phyloP scores from a whole-genome alignment of 2,797 vertebrate genomes.

The Astyanax mexicanus region DNA sequence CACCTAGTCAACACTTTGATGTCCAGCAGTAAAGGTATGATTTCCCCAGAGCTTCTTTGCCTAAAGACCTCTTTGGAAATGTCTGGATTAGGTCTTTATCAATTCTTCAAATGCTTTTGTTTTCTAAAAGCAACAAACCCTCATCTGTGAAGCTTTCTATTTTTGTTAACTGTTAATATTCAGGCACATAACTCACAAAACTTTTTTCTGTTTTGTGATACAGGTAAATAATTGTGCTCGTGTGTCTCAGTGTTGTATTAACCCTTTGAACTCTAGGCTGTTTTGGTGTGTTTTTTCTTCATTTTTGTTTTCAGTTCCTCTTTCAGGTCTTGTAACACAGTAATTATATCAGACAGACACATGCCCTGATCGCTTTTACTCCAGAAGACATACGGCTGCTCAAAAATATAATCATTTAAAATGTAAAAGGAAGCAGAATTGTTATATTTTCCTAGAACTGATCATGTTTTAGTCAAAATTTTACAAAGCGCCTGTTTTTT shows the following conservation, averaged over 20 bases:
- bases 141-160: neutral
- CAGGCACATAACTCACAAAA: neutral
- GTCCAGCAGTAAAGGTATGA: neutral
- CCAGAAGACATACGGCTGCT: too few relatives aligned
- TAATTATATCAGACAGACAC: too few relatives aligned
- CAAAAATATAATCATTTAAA: too few relatives aligned
- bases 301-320: too few relatives aligned
- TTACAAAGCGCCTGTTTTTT: too few relatives aligned
- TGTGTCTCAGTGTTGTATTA: neutral
- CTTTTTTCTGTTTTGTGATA: neutral
- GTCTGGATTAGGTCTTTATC: neutral
- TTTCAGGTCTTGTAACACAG: too few relatives aligned
- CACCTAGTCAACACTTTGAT: neutral
- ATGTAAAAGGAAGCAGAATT: too few relatives aligned
- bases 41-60: conserved; percentile 9
- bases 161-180: neutral
- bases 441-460: too few relatives aligned
- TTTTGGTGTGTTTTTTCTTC: neutral
- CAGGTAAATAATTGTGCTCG: neutral
- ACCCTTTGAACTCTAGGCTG: too few relatives aligned
- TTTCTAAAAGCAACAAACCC: neutral
- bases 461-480: too few relatives aligned
- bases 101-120: neutral
- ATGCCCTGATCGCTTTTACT: too few relatives aligned
- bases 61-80: neutral